Evolutionary conservation across 2,888 invertebrate species (phyloP).

Genomic region (Nasonovia ribisnigri): DNA sequence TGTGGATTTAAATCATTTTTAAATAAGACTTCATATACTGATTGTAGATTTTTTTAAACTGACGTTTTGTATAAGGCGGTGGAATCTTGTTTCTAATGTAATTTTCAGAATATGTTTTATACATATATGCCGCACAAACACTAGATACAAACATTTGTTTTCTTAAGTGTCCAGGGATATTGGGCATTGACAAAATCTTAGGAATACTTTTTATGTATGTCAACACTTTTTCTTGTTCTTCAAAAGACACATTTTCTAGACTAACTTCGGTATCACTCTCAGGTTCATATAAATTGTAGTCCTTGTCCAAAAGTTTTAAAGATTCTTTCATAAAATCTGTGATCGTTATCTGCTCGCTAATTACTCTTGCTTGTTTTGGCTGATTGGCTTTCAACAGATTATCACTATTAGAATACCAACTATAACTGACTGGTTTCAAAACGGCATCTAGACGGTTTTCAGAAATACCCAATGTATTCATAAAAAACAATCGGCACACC

Average conservation of each 20-base stretch:
- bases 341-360: not conserved
- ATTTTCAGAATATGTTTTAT: slow-evolving; percentile 52
- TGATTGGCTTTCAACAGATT: not conserved
- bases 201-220: slow-evolving; percentile 44
- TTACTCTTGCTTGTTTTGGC: not conserved
- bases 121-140: slow-evolving; percentile 22
- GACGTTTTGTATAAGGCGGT: slow-evolving; percentile 22
- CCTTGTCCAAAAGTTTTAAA: slow-evolving; percentile 24
- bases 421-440: slow-evolving; percentile 34
- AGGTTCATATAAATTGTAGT: slow-evolving; percentile 23
- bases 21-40: slow-evolving; percentile 38
- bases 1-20: slow-evolving; percentile 17
- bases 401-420: slow-evolving; percentile 45
- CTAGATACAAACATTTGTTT: slow-evolving; percentile 35
- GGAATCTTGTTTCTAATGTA: slow-evolving; percentile 11
- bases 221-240: slow-evolving; percentile 48
- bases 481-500: slow-evolving; percentile 41
- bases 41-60: slow-evolving; percentile 51
- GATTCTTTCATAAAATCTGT: slow-evolving; percentile 54
- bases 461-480: slow-evolving; percentile 38
- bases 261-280: slow-evolving; percentile 25
- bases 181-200: not conserved
- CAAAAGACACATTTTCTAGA: not conserved
- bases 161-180: not conserved
- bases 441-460: slow-evolving; percentile 21